Percentiles rank a stretch among this genome's conserved stretches.
These are phyloP conservation scores for Antrozous pallidus DNA, from an alignment of 2,797 vertebrate species.

Conservation along the genomic window DNA sequence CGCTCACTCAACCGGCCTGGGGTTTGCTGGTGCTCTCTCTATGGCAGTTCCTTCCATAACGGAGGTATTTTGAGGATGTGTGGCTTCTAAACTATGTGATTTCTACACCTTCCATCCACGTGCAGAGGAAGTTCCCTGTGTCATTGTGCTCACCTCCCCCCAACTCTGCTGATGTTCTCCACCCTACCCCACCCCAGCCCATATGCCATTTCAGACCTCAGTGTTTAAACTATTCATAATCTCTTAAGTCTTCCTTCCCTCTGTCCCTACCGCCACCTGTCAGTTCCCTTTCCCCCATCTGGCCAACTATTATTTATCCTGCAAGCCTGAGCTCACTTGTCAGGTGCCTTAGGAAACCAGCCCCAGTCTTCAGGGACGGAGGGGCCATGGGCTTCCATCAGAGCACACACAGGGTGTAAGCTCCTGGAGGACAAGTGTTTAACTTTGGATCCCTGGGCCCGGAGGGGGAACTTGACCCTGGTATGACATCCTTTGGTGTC, in stretches of 20 bases:
- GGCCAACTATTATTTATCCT: neutral
- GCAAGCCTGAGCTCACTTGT: neutral
- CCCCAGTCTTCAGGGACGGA: neutral
- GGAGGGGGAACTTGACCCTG: neutral
- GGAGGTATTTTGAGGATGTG: neutral
- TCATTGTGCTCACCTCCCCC: neutral
- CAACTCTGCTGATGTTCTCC: neutral
- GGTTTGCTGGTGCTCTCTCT: neutral
- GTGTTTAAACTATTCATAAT: neutral
- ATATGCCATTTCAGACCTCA: neutral
- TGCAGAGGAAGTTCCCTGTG: neutral
- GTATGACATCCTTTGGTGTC: rapidly evolving
- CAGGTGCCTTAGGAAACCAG: neutral
- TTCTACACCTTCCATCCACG: neutral
- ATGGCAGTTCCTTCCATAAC: neutral
- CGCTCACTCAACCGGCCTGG: neutral
- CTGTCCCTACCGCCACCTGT: neutral
- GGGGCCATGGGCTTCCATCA: neutral
- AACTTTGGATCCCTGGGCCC: neutral
- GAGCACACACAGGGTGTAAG: neutral
- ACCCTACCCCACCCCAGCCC: neutral
- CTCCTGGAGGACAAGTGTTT: neutral
- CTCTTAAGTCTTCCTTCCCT: neutral
- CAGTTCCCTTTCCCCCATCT: neutral
- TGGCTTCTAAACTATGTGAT: neutral